Evolutionary conservation across 1,140 invertebrate genomes (phyloP), one percentile per base, ranked within the genome.

Genomic region (Drosophila hydei): DNA sequence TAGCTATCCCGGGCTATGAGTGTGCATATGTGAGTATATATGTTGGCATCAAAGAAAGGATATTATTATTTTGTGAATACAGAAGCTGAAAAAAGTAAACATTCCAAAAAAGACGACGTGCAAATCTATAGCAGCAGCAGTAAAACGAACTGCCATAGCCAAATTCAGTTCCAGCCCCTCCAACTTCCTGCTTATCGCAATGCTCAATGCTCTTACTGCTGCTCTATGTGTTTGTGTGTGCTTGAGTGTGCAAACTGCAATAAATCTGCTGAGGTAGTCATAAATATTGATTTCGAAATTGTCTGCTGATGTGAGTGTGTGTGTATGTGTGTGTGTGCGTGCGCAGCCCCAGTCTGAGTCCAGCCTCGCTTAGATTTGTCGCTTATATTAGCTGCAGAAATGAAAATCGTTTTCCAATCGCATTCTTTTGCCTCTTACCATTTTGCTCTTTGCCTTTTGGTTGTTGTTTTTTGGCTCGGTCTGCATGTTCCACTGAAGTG

Each of bases 311-410:
- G 69, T 73, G 79, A 33, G 48, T 19, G 30, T 48, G 56, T 62
- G 21, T 52, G 51, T 40, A 42, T 33, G 16, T 70, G 5, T 59
- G 40, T 59, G 43, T 45, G 52, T 42, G 36, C 55, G 25, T 21
- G 42, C 8, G 42, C 33, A 54, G 0, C 33, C 3, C 51, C 19
- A 36, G n/a, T 60, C 12, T 48, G 4, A n/a, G 55, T 62, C 27
- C 43, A 61, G 50, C 51, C 67, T 69, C 47, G 72, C 72, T 72
- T 87, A 83, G 83, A 88, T 88, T 89, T 88, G 83, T 88, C 83
- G 83, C 79, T 88, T 81, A 79, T 88, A 88, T 88, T 88, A 88
- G 83, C 83, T 88, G 83, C 83, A 83, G 83, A 88, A 88, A 88
- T 88, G 83, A 88, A 88, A 88, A 88, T 88, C 83, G 83, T 83